Conservation (phyloP, 2,888 invertebrate genomes). For the Thalpophila matura region DNA sequence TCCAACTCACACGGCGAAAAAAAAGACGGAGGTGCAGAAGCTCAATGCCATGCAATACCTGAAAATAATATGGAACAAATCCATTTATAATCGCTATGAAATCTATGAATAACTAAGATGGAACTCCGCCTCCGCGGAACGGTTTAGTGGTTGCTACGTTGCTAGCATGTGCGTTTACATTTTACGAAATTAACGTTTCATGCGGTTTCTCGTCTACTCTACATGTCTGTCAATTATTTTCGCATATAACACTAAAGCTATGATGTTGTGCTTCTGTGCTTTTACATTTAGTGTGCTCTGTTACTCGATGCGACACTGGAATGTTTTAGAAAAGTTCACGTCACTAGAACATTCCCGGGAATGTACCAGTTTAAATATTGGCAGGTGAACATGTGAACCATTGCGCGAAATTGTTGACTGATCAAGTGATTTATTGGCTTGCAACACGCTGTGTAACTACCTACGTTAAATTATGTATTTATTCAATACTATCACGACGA, state of each 20-base stretch:
- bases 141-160: too few species aligned
- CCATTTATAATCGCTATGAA: not conserved
- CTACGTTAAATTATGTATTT: slow-evolving; percentile 6
- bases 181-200: not conserved
- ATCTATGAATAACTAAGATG: too few species aligned
- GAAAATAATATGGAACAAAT: not conserved
- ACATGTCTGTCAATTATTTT: not conserved
- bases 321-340: slow-evolving; percentile 28
- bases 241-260: not conserved
- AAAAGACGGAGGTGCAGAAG: slow-evolving; percentile 41
- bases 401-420: slow-evolving; percentile 7
- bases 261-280: slow-evolving; percentile 19
- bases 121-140: too few species aligned
- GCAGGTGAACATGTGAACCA: not conserved
- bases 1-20: slow-evolving; percentile 10
- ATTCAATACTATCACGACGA: not conserved
- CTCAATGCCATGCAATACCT: not conserved
- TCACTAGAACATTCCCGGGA: slow-evolving; percentile 14
- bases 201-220: not conserved
- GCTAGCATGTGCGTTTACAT: too few species aligned
- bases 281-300: not conserved
- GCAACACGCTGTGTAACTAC: not conserved
- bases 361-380: slow-evolving; percentile 5
- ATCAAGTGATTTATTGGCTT: not conserved
- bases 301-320: slow-evolving; percentile 10